These are phyloP conservation scores for Synanceia verrucosa DNA, from an alignment of 2,797 vertebrate species.

Conservation along the genomic window DNA sequence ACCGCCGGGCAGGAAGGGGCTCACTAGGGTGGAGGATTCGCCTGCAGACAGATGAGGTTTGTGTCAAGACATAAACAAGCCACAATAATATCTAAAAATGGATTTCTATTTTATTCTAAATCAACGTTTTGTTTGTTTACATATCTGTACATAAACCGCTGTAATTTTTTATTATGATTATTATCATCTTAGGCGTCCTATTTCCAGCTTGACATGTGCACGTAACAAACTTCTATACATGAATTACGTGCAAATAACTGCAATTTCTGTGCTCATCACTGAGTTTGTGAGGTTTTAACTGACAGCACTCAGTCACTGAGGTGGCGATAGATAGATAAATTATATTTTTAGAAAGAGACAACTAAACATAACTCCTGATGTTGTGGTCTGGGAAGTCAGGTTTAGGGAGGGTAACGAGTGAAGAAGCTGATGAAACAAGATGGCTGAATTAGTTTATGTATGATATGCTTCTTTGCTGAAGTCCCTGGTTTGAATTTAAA, in stretches of 20 bases:
- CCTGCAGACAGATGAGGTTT: slow-evolving; percentile 76
- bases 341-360: neutral
- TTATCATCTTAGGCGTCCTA: too few species aligned
- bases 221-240: neutral
- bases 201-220: neutral
- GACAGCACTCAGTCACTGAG: neutral
- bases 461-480: too few species aligned
- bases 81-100: neutral
- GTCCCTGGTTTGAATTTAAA: too few species aligned
- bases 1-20: slow-evolving; percentile 90
- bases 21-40: slow-evolving; percentile 94
- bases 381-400: neutral
- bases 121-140: neutral
- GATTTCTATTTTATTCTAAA: neutral
- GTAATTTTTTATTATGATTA: neutral
- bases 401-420: neutral
- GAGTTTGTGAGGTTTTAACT: neutral
- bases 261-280: neutral
- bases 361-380: neutral
- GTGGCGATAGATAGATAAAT: neutral
- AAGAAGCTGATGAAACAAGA: fast-evolving
- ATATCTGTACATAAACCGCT: neutral
- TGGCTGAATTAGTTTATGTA: too few species aligned
- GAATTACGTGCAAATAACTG: neutral
- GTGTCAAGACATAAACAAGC: neutral